A percentile compares a stretch with the other conserved stretches of the same genome.
These are phyloP conservation scores for Neotoxoptera formosana DNA, from an alignment of 1,140 invertebrate species.

Conservation along the genomic window DNA sequence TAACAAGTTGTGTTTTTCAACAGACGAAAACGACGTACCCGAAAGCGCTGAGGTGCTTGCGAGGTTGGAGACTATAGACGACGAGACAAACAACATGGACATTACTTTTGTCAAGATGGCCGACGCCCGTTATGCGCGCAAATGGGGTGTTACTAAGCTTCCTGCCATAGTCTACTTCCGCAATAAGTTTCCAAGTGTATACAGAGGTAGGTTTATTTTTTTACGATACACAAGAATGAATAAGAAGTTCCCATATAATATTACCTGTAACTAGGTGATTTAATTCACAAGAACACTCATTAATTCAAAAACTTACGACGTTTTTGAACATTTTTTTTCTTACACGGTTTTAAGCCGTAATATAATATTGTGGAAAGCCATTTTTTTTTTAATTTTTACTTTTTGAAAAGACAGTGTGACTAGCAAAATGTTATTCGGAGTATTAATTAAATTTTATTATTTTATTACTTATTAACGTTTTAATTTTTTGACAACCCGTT, in stretches of 20 bases:
- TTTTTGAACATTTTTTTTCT: background rate
- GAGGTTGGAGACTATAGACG: slow-evolving; percentile 90
- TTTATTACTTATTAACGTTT: too few relatives aligned
- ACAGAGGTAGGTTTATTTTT: slow-evolving; percentile 75
- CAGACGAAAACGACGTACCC: slow-evolving; percentile 78
- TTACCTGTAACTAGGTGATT: background rate
- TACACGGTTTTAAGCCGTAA: background rate
- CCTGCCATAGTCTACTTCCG: slow-evolving; percentile 93
- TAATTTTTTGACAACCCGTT: too few relatives aligned
- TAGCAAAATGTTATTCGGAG: background rate
- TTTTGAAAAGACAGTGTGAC: background rate
- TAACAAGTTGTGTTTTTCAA: background rate
- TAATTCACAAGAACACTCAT: background rate
- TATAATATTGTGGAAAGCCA: background rate
- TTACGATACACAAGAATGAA: background rate
- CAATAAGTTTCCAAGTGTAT: slow-evolving; percentile 93
- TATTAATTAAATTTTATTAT: too few relatives aligned
- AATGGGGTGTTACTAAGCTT: slow-evolving; percentile 93
- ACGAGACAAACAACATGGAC: slow-evolving; percentile 91
- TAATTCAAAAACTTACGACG: background rate
- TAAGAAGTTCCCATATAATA: background rate
- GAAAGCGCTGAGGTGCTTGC: slow-evolving; percentile 82
- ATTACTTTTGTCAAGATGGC: slow-evolving; percentile 96
- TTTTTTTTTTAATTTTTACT: too few relatives aligned
- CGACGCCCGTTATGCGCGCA: slow-evolving; percentile 87